Percentiles rank a stretch among this genome's conserved stretches.
These are phyloP conservation scores for Pantala flavescens DNA, from an alignment of 1,140 invertebrate genomes.

Conservation along the genomic window DNA sequence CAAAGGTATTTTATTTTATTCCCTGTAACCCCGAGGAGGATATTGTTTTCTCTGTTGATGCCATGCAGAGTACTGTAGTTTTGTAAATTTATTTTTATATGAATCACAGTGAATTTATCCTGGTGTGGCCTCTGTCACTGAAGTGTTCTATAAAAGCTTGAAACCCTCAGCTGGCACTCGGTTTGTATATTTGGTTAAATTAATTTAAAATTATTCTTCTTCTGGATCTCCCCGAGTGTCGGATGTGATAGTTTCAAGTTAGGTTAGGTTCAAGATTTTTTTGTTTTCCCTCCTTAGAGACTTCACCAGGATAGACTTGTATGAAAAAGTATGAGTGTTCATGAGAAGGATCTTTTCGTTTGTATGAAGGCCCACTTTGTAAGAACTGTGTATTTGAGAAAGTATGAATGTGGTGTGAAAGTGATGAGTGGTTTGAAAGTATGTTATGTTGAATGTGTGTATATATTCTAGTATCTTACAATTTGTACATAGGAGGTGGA, in stretches of 20 bases:
- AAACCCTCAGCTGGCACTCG: background rate
- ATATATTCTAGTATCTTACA: slow-evolving; percentile 4
- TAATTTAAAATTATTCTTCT: background rate
- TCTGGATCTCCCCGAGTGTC: background rate
- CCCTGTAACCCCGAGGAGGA: background rate
- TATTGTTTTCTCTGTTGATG: slow-evolving; percentile 12
- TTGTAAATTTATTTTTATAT: slow-evolving; percentile 29
- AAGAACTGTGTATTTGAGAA: background rate
- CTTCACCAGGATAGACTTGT: background rate
- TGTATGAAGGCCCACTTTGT: background rate
- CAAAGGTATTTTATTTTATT: background rate
- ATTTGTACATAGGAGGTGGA: background rate
- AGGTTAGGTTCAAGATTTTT: background rate
- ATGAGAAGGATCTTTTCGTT: background rate
- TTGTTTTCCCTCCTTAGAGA: background rate
- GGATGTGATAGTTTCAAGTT: background rate
- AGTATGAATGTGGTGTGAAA: background rate
- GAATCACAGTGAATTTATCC: slow-evolving; percentile 18
- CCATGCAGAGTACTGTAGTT: slow-evolving; percentile 25
- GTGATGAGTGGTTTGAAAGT: background rate
- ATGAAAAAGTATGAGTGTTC: background rate
- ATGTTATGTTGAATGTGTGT: background rate
- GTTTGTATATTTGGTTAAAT: background rate
- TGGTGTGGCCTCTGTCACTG: slow-evolving; percentile 17
- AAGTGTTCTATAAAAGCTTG: background rate